Evolutionary conservation across 2,888 invertebrate genomes (phyloP), one percentile per base, ranked within the genome.

Genomic region (Micoletzkya japonica): DNA sequence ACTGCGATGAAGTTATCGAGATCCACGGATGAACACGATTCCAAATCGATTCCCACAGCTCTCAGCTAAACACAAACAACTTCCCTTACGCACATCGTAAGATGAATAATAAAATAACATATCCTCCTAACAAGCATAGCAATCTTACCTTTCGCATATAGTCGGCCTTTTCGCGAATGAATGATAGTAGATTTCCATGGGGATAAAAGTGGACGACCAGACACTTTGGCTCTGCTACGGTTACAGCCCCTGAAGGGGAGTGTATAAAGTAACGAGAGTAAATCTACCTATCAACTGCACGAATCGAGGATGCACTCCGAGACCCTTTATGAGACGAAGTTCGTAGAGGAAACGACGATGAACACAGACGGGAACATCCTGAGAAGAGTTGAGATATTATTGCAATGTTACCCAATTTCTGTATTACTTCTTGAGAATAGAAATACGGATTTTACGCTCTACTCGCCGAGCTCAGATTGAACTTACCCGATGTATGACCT

Each of bases 1-100:
- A 64, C 64, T 36, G 64, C 64, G 24, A 64, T 52, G 34, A 64
- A 64, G 36, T 64, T 6, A 10, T 64, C 64, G 24, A 64, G 50
- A 36, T 64, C 64, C 10, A 36, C 39, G 7, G 64, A 64, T 4
- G 64, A 64, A 28, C 37, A 64, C 1, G 52, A 52, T 24, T 52
- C 64, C 24, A 64, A n/a, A 50, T 64, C 64, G 36, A 64, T 64
- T n/a, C 64, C 64, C 2, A 64, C 24, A 34, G 52, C 32, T 20
- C 64, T 50, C 37, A 64, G 36, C 64, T 64, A 7, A 54, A 34
- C 20, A 24, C 10, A 14, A 17, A 39, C 14, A 26, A 6, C 20
- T 44, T 10, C 20, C 20, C 20, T 44, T 20, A 10, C 10, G 44
- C 20, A 10, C 20, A 20, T 10, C 10, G 32, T 57, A 14, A 57